These are phyloP conservation scores for Cheilosia vulpina DNA, from an alignment of 2,888 invertebrate species.

Conservation along the genomic window DNA sequence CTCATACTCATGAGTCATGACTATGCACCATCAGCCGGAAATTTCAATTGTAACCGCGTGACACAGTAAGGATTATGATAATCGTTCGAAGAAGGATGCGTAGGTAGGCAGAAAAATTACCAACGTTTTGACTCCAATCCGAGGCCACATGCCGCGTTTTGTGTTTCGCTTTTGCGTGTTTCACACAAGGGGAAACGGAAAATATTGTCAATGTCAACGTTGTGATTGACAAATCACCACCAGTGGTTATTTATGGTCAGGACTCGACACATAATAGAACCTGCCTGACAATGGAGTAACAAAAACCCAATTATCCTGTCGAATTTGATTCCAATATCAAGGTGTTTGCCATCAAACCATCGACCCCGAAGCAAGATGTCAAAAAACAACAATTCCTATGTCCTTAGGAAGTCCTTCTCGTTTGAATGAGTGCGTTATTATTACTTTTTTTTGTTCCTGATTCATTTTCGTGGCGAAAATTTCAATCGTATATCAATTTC, in stretches of 20 bases:
- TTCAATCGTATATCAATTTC: constrained; percentile 66
- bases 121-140: constrained; percentile 5
- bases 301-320: constrained; percentile 71
- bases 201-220: constrained; percentile 54
- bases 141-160: constrained; percentile 23
- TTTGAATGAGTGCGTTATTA: constrained; percentile 43
- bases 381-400: constrained; percentile 35
- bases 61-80: constrained; percentile 54
- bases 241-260: constrained; percentile 12
- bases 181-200: constrained; percentile 15
- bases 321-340: constrained; percentile 62
- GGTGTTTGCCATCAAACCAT: constrained; percentile 54
- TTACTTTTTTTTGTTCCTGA: constrained; percentile 45
- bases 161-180: constrained; percentile 25
- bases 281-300: constrained; percentile 41
- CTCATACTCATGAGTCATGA: not conserved
- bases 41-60: constrained; percentile 64
- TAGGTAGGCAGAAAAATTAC: constrained; percentile 7
- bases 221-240: constrained; percentile 72
- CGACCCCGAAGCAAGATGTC: constrained; percentile 49
- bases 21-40: constrained; percentile 56
- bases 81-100: constrained; percentile 28
- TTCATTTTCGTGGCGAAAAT: constrained; percentile 37
- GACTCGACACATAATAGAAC: constrained; percentile 14
- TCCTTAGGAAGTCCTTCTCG: constrained; percentile 61